Conservation (phyloP, 1,140 invertebrate species). For the Pachypsylla venusta region DNA sequence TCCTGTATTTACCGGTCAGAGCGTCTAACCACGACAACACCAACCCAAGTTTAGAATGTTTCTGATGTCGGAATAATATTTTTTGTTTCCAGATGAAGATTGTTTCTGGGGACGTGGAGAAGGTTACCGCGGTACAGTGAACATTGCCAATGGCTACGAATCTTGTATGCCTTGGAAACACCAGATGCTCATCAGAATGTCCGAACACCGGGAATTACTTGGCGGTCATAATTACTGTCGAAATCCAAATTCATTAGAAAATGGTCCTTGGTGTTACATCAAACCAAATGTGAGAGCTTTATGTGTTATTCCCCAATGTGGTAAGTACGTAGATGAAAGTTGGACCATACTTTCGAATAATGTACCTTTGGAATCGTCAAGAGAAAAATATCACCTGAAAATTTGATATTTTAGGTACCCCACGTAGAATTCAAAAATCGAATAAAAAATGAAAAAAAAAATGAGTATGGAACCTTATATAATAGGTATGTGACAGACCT, state of each 20-base stretch:
- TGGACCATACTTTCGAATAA: too few relatives aligned
- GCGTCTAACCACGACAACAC: too few relatives aligned
- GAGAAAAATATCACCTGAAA: too few relatives aligned
- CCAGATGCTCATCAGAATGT: constrained; percentile 51
- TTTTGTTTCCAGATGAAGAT: constrained; percentile 40
- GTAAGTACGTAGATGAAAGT: constrained; percentile 36
- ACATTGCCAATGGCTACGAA: constrained; percentile 50
- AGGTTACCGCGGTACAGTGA: constrained; percentile 62
- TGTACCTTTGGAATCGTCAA: too few relatives aligned
- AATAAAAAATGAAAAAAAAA: too few relatives aligned
- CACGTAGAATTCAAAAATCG: too few relatives aligned
- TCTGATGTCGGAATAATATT: background rate
- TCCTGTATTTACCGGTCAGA: too few relatives aligned
- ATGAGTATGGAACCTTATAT: too few relatives aligned
- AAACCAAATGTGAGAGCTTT: constrained; percentile 50
- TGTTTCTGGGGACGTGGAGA: constrained; percentile 76
- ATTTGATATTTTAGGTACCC: too few relatives aligned
- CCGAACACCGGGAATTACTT: constrained; percentile 65
- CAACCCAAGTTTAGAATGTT: too few relatives aligned
- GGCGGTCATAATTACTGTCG: constrained; percentile 82
- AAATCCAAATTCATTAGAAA: constrained; percentile 66
- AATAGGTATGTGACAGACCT: too few relatives aligned
- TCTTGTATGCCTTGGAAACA: constrained; percentile 71
- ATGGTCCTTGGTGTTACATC: constrained; percentile 85
- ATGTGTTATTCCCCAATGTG: constrained; percentile 75